phyloP scores from a whole-genome alignment of 2,797 vertebrate genomes.

The Chelmon rostratus region DNA sequence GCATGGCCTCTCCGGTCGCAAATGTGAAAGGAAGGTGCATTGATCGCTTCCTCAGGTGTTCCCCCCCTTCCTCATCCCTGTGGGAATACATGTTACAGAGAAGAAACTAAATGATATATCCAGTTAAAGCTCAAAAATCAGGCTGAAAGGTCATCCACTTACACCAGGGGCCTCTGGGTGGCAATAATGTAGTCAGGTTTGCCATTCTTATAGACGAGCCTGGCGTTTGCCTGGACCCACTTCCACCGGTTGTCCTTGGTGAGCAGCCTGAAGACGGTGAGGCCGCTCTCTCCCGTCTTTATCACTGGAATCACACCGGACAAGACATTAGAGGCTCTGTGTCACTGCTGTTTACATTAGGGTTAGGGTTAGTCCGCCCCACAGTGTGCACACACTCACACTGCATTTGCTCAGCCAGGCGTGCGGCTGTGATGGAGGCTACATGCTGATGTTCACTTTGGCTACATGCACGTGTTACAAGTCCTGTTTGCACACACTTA shows the following conservation, averaged over 20 bases:
- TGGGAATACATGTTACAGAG: background rate
- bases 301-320: constrained; percentile 84
- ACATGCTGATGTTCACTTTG: constrained; percentile 47
- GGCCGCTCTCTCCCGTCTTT: constrained; percentile 87
- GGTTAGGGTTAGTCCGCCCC: background rate
- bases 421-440: constrained; percentile 29
- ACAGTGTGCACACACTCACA: constrained; percentile 27
- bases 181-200: constrained; percentile 88
- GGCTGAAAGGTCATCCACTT: constrained; percentile 70
- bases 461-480: constrained; percentile 35
- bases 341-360: constrained; percentile 22
- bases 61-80: constrained; percentile 90
- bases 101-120: background rate
- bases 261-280: constrained; percentile 87
- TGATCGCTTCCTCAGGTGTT: constrained; percentile 86
- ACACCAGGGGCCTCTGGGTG: constrained; percentile 86
- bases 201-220: constrained; percentile 86
- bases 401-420: constrained; percentile 39
- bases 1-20: constrained; percentile 87
- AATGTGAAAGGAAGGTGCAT: constrained; percentile 89
- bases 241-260: constrained; percentile 88
- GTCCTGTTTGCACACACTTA: constrained; percentile 40
- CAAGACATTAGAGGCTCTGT: constrained; percentile 7
- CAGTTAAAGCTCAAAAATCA: background rate
- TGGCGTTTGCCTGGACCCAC: constrained; percentile 88